phyloP scores from a whole-genome alignment of 2,113 vertebrate species.

The Myxocyprinus asiaticus region DNA sequence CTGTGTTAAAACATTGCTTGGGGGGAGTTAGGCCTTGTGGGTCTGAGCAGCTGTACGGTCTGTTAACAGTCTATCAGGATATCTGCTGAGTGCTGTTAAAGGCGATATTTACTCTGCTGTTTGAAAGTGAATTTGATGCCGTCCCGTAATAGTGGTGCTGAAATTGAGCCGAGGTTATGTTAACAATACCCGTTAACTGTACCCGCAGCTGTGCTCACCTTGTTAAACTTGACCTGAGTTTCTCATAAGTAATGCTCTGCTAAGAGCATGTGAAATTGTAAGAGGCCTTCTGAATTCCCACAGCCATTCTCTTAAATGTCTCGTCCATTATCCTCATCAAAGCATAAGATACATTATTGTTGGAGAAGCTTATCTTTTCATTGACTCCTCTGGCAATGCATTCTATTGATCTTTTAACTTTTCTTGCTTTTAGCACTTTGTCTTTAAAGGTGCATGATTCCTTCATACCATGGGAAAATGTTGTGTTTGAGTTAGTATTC shows the following conservation, averaged over 20 bases:
- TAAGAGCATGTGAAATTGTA: neutral
- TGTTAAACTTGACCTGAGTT: neutral
- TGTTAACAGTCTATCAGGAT: slow-evolving; percentile 38
- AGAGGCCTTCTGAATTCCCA: too few relatives aligned
- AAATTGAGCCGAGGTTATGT: slow-evolving; percentile 31
- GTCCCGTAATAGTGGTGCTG: slow-evolving; percentile 40
- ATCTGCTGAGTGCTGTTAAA: slow-evolving; percentile 35
- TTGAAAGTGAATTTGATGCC: slow-evolving; percentile 38
- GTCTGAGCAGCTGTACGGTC: slow-evolving; percentile 32
- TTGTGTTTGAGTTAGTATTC: neutral
- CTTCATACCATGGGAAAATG: too few relatives aligned
- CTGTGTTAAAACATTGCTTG: slow-evolving; percentile 24
- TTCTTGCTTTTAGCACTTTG: too few relatives aligned
- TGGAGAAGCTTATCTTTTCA: too few relatives aligned
- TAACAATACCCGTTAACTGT: neutral
- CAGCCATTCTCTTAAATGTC: too few relatives aligned
- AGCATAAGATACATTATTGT: too few relatives aligned
- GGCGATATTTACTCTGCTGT: slow-evolving; percentile 47
- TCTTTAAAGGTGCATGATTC: neutral
- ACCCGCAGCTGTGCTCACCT: slow-evolving; percentile 26
- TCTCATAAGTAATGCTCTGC: neutral
- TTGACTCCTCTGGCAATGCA: neutral
- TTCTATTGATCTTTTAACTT: neutral
- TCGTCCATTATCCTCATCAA: too few relatives aligned
- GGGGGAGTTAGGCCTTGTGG: slow-evolving; percentile 29